Evolutionary conservation across 2,888 invertebrate genomes (phyloP).

Genomic region (Pseudeuparius sepicola): DNA sequence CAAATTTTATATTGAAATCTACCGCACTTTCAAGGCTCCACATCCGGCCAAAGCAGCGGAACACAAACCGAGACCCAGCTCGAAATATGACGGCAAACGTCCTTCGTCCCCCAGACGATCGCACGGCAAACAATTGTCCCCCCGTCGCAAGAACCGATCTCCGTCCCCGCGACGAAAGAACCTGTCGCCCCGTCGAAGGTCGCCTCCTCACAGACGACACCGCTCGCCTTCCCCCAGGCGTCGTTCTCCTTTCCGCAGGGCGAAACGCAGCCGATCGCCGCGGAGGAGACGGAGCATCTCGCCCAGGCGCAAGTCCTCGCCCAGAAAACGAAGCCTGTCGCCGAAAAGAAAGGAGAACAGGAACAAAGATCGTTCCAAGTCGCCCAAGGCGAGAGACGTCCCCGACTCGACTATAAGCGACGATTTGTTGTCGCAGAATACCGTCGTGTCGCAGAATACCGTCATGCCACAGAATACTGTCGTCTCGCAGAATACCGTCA

Average conservation of each 20-base stretch:
- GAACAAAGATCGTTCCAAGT: constrained; percentile 8
- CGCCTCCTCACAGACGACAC: constrained; percentile 10
- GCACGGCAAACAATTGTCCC: constrained; percentile 3
- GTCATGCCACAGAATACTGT: too few relatives aligned
- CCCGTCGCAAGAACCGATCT: constrained; percentile 13
- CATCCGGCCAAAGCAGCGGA: too few relatives aligned
- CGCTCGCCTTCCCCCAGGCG: constrained; percentile 6
- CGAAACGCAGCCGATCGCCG: constrained; percentile 7
- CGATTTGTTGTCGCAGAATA: constrained; percentile 36
- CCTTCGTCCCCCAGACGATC: too few relatives aligned
- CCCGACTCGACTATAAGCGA: constrained; percentile 48
- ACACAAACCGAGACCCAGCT: too few relatives aligned
- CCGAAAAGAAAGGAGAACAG: constrained; percentile 18
- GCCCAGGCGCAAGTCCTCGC: constrained; percentile 16
- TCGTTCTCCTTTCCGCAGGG: too few relatives aligned
- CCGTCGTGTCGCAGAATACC: too few relatives aligned
- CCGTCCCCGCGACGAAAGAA: constrained; percentile 14
- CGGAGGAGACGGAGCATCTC: constrained; percentile 16
- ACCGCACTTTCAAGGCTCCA: too few relatives aligned
- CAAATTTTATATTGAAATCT: too few relatives aligned
- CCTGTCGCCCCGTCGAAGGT: constrained; percentile 16
- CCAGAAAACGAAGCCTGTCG: constrained; percentile 22
- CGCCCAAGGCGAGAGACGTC: constrained; percentile 37
- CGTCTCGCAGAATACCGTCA: too few relatives aligned
- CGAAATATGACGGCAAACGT: too few relatives aligned